Evolutionary conservation across 1,140 invertebrate genomes (phyloP), one percentile per base, ranked within the genome.

Genomic region (Drosophila pallidifrons): DNA sequence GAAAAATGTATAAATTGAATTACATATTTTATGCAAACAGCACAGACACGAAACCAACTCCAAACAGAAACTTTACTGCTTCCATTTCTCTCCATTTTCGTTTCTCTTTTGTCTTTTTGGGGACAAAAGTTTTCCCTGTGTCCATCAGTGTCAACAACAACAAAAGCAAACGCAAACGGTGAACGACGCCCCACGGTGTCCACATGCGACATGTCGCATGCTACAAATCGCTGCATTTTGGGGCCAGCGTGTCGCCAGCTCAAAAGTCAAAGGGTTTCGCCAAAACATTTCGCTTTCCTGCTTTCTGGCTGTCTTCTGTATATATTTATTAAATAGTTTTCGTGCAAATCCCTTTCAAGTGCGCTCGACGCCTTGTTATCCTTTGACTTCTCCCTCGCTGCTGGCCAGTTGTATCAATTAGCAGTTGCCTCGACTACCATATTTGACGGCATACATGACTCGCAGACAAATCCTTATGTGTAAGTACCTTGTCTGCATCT

Each of bases 21-120:
- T 80, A 79, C 77, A 79, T 79, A 80, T 80, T 80, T 80, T 80
- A 80, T 80, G 74, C 74, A 79, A 77, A 74, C 57, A 66, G 35
- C 43, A 38, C 61, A 72, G 74, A 60, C 66, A 63, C 46, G 25
- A 54, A 11, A 46, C 45, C 20, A 60, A 25, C n/a, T 10, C 28
- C 49, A 51, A 67, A 59, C 43, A 55, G 6, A 1, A 7, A 1
- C 32, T 28, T n/a, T 10, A 20, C 35, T 10, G 5, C 15, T 16
- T 30, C 11, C 15, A 3, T 16, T 13, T 11, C 32, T 28, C 15
- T 15, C 15, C 7, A 16, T 64, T 25, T 49, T 20, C 16, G 49
- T 16, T 51, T 20, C 32, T 52, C 1, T 54, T 32, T 70, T 45
- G 41, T 25, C 28, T 77, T 76, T 58, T 66, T 52, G 51, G 43